These are phyloP conservation scores for Platycnemis pennipes DNA, from an alignment of 2,888 invertebrate genomes.

Conservation along the genomic window DNA sequence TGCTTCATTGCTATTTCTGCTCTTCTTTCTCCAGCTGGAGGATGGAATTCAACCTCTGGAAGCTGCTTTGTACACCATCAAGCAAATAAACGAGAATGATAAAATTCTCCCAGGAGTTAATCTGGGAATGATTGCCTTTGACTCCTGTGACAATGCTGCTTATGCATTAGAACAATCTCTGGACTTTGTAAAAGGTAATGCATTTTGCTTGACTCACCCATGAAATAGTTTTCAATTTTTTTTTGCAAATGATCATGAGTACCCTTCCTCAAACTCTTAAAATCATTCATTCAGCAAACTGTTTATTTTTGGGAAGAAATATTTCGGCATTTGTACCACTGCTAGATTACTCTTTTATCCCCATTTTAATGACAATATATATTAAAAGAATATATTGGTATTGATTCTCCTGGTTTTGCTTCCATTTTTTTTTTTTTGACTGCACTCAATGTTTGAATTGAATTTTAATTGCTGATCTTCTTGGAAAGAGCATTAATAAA, in stretches of 20 bases:
- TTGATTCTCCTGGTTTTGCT: background rate
- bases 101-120: conserved; percentile 83
- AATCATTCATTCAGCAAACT: no score
- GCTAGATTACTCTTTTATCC: background rate
- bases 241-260: no score
- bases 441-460: no score
- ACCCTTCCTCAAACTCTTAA: no score
- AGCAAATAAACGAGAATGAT: conserved; percentile 83
- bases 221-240: background rate
- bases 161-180: conserved; percentile 86
- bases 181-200: conserved; percentile 83
- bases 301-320: background rate
- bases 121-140: conserved; percentile 83
- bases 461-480: no score
- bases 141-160: conserved; percentile 85
- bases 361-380: background rate
- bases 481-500: background rate
- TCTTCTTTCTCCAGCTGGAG: conserved; percentile 81
- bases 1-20: background rate
- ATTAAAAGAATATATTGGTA: background rate
- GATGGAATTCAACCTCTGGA: conserved; percentile 87
- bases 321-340: background rate
- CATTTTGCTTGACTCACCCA: background rate
- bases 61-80: conserved; percentile 85
- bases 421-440: no score